Evolutionary conservation across 2,888 invertebrate genomes (phyloP), one percentile per base, ranked within the genome.

Genomic region (Drepana falcataria): DNA sequence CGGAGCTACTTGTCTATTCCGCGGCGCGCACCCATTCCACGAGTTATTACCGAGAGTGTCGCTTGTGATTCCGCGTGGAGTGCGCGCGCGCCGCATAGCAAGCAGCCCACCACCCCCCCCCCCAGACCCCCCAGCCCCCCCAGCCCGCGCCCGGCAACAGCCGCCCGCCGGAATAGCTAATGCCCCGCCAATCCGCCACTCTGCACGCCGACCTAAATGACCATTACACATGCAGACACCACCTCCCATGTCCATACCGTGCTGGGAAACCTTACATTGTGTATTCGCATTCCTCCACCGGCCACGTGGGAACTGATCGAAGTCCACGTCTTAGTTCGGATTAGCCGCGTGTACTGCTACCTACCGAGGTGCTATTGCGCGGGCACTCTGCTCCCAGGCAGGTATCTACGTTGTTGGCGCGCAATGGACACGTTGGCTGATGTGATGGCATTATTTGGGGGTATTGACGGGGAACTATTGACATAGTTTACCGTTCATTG

Each of bases 31-130:
- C 59, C 56, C 60, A 61, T 67, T 71, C 72, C 67, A 71, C 75
- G 78, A 83, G 83, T 83, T 83, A 83, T 81, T 75, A 71, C 80
- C 75, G 72, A 65, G 74, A 66, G 74, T 62, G 75, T 69, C 72
- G 65, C 77, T 83, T 81, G 81, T 72, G 75, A 82, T 81, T 80
- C 81, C 66, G 72, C 71, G 67, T 67, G 69, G 64, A 61, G 63
- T 65, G 68, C 65, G 65, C 68, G 66, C 54, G 61, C 62, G 62
- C 66, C 59, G 74, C 71, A 74, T 71, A 71, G 69, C 68, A 65
- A 68, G 63, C 69, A 68, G 64, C 59, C 56, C 59, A 59, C 51
- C 61, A 63, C 62, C 64, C 59, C 61, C 65, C 62, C 68, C 68
- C 62, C 71, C 62, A 63, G 44, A 44, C 44, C 6, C 63, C 69